Evolutionary conservation across 2,113 vertebrate genomes (phyloP).

Genomic region (Aptenodytes patagonicus): DNA sequence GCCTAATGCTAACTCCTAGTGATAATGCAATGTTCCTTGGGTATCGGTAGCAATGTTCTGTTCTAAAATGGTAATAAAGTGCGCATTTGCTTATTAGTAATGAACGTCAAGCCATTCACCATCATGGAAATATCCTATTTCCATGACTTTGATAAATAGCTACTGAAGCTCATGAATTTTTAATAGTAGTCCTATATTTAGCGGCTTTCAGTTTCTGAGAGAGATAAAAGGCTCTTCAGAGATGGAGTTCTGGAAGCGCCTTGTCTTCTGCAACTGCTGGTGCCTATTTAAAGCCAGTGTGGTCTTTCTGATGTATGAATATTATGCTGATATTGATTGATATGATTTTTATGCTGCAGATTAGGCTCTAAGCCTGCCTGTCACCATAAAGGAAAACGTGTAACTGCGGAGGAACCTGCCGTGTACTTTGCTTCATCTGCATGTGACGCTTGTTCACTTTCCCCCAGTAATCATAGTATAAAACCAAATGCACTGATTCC

Average conservation of each 20-base stretch:
- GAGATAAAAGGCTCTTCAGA: conserved; percentile 63
- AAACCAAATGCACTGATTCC: not conserved
- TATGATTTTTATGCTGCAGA: not conserved
- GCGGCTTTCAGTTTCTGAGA: conserved; percentile 65
- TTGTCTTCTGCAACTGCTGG: conserved; percentile 24
- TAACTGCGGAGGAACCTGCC: not conserved
- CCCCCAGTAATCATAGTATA: not conserved
- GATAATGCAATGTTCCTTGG: not conserved
- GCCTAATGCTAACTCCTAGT: not conserved
- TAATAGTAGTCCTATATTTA: conserved; percentile 76
- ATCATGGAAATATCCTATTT: conserved; percentile 65
- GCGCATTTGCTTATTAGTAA: conserved; percentile 53
- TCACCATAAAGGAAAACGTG: not conserved
- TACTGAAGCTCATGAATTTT: conserved; percentile 72
- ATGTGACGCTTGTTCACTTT: not conserved
- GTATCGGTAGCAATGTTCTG: not conserved
- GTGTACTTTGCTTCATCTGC: not conserved
- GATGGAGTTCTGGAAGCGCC: conserved; percentile 23
- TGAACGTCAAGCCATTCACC: conserved; percentile 59
- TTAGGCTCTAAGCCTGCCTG: conserved; percentile 14
- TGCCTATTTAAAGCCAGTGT: conserved; percentile 68
- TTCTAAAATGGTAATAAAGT: conserved; percentile 52
- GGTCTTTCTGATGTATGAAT: conserved; percentile 32
- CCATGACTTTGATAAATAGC: conserved; percentile 66
- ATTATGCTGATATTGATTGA: conserved; percentile 42